Conservation (phyloP, 1,140 invertebrate genomes). For the Pemphigus obesinymphae region DNA sequence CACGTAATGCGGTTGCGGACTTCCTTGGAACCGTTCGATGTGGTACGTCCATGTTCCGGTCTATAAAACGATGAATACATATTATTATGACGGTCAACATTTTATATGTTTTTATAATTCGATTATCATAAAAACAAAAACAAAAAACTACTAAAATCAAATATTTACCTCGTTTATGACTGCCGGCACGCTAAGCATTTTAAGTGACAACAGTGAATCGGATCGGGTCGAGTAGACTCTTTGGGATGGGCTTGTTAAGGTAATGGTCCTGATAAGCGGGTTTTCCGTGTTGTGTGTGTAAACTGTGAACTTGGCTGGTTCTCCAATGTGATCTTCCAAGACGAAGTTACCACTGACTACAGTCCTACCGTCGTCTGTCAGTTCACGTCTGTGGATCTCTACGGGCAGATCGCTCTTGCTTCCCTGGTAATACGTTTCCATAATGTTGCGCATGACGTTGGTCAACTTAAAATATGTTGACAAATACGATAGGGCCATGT, state of each 20-base stretch:
- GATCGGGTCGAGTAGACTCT: conserved; percentile 51
- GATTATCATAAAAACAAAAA: background rate
- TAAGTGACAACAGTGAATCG: conserved; percentile 53
- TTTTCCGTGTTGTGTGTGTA: conserved; percentile 54
- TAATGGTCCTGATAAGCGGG: conserved; percentile 53
- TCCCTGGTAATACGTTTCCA: conserved; percentile 53
- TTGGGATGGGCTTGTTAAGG: conserved; percentile 53
- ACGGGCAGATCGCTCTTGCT: conserved; percentile 54
- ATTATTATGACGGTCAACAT: too few species aligned
- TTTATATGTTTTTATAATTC: too few species aligned
- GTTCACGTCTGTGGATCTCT: conserved; percentile 54
- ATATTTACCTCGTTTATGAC: conserved; percentile 54
- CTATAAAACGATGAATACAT: conserved; percentile 46
- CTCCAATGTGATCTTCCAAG: conserved; percentile 52
- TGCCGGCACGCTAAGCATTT: conserved; percentile 54
- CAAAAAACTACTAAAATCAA: background rate
- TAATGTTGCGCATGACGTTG: conserved; percentile 54
- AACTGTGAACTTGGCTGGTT: conserved; percentile 53
- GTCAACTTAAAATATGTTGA: conserved; percentile 56
- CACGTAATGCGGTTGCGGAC: conserved; percentile 58
- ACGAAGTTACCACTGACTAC: conserved; percentile 54
- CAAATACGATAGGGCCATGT: conserved; percentile 53
- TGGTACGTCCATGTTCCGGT: conserved; percentile 58
- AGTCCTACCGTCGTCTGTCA: conserved; percentile 51
- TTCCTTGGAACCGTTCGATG: conserved; percentile 56